Evolutionary conservation across 2,113 vertebrate genomes (phyloP).

Genomic region (Gasterosteus aculeatus): DNA sequence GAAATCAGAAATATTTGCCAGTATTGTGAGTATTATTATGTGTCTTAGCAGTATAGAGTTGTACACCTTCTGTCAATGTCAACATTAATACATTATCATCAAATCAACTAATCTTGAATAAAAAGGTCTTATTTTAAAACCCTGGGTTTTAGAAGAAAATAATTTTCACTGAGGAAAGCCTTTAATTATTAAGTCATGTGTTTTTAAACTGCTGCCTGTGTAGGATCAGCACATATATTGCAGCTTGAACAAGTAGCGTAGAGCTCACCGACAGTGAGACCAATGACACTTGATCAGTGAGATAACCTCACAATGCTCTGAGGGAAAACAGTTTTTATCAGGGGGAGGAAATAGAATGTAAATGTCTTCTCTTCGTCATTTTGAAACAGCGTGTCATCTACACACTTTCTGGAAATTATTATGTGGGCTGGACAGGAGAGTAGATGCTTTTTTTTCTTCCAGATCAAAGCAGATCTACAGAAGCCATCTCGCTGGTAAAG

Average conservation of each 20-base stretch:
- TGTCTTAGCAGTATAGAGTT: neutral
- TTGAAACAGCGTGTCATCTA: constrained; percentile 14
- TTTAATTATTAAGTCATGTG: constrained; percentile 52
- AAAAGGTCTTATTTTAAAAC: neutral
- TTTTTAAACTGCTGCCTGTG: constrained; percentile 37
- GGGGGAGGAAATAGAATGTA: constrained; percentile 25
- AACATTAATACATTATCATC: neutral
- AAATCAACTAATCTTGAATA: neutral
- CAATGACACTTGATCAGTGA: constrained; percentile 17
- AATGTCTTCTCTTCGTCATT: constrained; percentile 2
- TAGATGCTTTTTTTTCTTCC: constrained; percentile 19
- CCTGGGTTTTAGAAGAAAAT: neutral
- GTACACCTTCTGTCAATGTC: neutral
- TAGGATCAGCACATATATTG: neutral
- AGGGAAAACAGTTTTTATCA: constrained; percentile 38
- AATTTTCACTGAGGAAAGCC: constrained; percentile 7
- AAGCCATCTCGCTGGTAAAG: neutral
- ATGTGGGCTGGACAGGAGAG: constrained; percentile 31
- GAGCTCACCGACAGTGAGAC: constrained; percentile 27
- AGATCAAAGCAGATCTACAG: constrained; percentile 29
- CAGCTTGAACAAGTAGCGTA: constrained; percentile 28
- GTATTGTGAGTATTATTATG: neutral
- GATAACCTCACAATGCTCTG: constrained; percentile 29
- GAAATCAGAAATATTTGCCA: neutral
- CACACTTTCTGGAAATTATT: constrained; percentile 28